Evolutionary conservation across 2,113 vertebrate species (phyloP), one percentile per base, ranked within the genome.

Genomic region (Hyperoodon ampullatus): DNA sequence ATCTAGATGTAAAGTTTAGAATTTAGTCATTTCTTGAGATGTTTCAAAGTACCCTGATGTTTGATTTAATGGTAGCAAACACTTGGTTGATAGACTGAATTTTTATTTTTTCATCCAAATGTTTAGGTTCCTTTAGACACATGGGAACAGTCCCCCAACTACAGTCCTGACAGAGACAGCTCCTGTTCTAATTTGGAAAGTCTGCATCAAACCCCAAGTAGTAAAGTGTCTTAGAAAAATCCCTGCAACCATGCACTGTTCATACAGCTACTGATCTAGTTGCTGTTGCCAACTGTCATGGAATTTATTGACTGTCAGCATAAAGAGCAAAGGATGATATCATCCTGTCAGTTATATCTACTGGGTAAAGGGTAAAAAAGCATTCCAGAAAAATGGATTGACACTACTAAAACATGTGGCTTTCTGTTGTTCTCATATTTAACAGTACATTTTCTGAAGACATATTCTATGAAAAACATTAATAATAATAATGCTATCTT

Each of bases 41-140:
- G 26, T 93, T 96, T 82, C 87, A 77, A 68, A 83, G 13, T 86
- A 53, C 15, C 8, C 70, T 47, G 19, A 80, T 85, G 61, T 94
- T 95, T 90, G 71, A 74, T 30, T 4, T 30, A 90, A 95, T 35
- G 33, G 68, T 93, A 93, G 72, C 71, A 94, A 97, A 92, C 35
- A 68, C 72, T 68, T 95, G 58, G 53, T n/a, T 53, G 66, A 92
- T 0, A 44, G 82, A 28, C 63, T 92, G 60, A 93, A 50, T 63
- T 94, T 75, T 58, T 72, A 23, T 44, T 63, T 93, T 93, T 93
- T 93, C 71, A 93, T 66, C 55, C 42, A 55, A 81, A 91, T 74
- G 4, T 72, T 72, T 91, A 77, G 19, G 11, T 60, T 58, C 26
- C 28, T 78, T 85, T 39, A 50, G 68, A 75, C 35, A 75, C 35